Percentiles rank a stretch among this genome's conserved stretches.
phyloP scores from a whole-genome alignment of 35 echinoderm and acorn worm species.

The Apostichopus japonicus region DNA sequence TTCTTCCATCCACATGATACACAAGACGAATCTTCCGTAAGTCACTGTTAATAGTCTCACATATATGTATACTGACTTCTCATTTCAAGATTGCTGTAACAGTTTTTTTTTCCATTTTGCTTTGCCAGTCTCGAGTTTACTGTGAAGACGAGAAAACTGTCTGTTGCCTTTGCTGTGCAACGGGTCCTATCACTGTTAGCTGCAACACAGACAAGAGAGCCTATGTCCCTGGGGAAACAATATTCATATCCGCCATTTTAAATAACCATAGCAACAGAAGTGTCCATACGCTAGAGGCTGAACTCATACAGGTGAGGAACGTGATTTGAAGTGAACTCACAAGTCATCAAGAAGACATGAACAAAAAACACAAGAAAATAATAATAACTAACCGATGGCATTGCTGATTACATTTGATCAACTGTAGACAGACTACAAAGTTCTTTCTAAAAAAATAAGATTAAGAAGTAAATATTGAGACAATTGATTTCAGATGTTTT shows the following conservation, averaged over 20 bases:
- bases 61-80: background rate
- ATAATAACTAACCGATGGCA: too few relatives aligned
- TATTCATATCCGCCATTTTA: slow-evolving; percentile 88
- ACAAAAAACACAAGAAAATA: too few relatives aligned
- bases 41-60: too few relatives aligned
- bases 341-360: too few relatives aligned
- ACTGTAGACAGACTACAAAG: too few relatives aligned
- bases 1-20: too few relatives aligned
- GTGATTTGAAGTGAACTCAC: too few relatives aligned
- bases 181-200: slow-evolving; percentile 84
- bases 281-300: slow-evolving; percentile 85
- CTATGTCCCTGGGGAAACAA: slow-evolving; percentile 89
- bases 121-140: slow-evolving; percentile 67
- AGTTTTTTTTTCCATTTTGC: background rate
- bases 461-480: too few relatives aligned
- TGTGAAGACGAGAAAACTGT: slow-evolving; percentile 95
- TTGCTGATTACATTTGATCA: too few relatives aligned
- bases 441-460: too few relatives aligned
- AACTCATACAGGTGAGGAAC: slow-evolving; percentile 86
- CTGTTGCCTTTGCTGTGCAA: slow-evolving; percentile 98
- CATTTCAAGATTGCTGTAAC: background rate
- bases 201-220: slow-evolving; percentile 87
- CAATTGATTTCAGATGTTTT: too few relatives aligned
- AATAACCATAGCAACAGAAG: slow-evolving; percentile 96
- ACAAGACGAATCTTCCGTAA: too few relatives aligned